phyloP scores from a whole-genome alignment of 1,140 invertebrate genomes.

The Apis cerana region DNA sequence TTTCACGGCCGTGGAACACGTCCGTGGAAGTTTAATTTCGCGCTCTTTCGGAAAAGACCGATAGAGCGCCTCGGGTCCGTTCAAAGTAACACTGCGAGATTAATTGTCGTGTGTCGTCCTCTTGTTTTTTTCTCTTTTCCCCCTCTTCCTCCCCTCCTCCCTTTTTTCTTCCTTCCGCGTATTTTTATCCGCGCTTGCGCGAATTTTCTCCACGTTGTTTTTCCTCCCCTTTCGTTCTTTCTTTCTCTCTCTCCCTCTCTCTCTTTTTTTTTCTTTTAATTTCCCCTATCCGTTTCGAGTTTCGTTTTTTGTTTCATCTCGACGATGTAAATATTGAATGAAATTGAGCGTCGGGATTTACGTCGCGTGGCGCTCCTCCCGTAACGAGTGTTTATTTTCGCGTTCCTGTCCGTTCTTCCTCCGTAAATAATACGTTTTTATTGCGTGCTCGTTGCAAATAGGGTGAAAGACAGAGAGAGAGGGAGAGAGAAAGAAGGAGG shows the following conservation, averaged over 20 bases:
- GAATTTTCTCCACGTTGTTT: too few species aligned
- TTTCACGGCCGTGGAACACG: slow-evolving; percentile 6
- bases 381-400: slow-evolving; percentile 37
- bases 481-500: too few species aligned
- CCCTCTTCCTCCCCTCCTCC: too few species aligned
- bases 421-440: slow-evolving; percentile 42
- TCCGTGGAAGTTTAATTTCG: slow-evolving; percentile 26
- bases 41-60: not conserved
- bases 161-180: not conserved
- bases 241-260: not conserved
- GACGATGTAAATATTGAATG: slow-evolving; percentile 38
- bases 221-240: not conserved
- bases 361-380: not conserved
- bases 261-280: too few species aligned
- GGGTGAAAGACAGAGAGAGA: not conserved
- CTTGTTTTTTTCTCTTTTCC: not conserved
- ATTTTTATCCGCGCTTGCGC: too few species aligned
- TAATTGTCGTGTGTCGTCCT: slow-evolving; percentile 24
- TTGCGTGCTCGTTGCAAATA: not conserved
- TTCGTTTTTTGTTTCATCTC: not conserved
- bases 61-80: not conserved
- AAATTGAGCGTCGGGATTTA: slow-evolving; percentile 35
- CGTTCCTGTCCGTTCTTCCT: not conserved
- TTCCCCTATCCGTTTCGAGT: not conserved
- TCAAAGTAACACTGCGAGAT: slow-evolving; percentile 30